Evolutionary conservation across 1,140 invertebrate genomes (phyloP), one percentile per base, ranked within the genome.

Genomic region (Acyrthosiphon pisum): DNA sequence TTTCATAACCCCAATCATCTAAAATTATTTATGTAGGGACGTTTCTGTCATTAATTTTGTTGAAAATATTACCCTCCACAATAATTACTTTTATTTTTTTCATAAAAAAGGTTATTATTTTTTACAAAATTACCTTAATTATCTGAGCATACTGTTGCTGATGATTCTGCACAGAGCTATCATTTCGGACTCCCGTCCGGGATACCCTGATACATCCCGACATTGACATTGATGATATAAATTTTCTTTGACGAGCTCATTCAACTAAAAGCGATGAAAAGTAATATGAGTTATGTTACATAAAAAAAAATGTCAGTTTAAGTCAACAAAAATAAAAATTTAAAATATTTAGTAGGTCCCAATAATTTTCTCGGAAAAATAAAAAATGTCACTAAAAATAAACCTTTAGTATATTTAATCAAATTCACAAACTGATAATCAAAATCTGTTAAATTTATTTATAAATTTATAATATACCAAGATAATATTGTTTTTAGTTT

Each of bases 101-200:
- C 0, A 44, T 90, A 2, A 30, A 44, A 44, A 22, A 41, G 9
- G 30, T 44, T n/a, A 0, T 30, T 68, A 90, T 60, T 35, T 35
- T 22, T 44, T 44, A 68, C 18, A 30, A 18, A 68, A 93, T 93
- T 93, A 93, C 91, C 81, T 93, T 93, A 86, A 93, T 93, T 56
- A 93, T 93, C 56, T 93, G 91, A 22, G 91, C 81, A 41, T 93
- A 93, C 26, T 93, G 91, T 26, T 93, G 91, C 37, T 93, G 91
- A 56, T 81, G 91, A n/a, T 20, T 86, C 30, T 93, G 91, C 37
- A 56, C 81, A 26, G 81, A 44, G 48, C 37, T 83, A 83, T 93
- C 91, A 84, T 93, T 93, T 84, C 91, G 76, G 91, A 93, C 91
- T 93, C 91, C 91, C 91, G 91, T 53, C 91, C 91, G 91, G 91